Percentiles rank a stretch among this genome's conserved stretches.
These are phyloP conservation scores for Myiotriccus ornatus DNA, from an alignment of 2,797 vertebrate species.

Conservation along the genomic window DNA sequence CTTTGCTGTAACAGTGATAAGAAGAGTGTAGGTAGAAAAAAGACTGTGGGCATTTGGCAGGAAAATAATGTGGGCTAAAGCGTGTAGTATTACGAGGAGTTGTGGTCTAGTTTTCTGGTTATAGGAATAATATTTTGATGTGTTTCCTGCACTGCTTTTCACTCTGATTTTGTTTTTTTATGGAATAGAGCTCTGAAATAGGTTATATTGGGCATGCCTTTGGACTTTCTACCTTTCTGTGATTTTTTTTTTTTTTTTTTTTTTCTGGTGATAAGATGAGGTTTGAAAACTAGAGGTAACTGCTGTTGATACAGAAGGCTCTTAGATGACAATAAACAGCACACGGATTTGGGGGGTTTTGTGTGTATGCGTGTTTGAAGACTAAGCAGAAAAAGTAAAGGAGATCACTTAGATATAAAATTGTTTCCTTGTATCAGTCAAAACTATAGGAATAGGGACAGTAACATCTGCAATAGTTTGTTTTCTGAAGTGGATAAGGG, in stretches of 20 bases:
- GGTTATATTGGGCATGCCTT: background rate
- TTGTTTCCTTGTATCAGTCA: background rate
- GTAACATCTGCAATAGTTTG: background rate
- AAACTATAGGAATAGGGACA: background rate
- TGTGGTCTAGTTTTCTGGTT: background rate
- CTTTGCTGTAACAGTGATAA: background rate
- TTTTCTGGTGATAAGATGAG: background rate
- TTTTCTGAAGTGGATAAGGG: background rate
- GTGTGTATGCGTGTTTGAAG: background rate
- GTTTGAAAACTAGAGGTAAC: background rate
- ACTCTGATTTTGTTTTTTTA: background rate
- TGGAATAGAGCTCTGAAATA: background rate
- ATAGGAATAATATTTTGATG: background rate
- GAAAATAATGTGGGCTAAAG: background rate
- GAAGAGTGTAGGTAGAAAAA: slow-evolving; percentile 18
- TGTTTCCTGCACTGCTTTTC: background rate
- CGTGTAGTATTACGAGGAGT: background rate
- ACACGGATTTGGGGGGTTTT: rapidly evolving
- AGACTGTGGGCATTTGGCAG: background rate
- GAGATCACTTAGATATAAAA: background rate
- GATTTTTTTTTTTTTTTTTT: background rate
- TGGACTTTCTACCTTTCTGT: background rate
- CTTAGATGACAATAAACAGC: background rate
- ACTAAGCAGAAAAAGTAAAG: background rate
- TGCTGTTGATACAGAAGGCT: background rate